Conservation (phyloP, 2,797 vertebrate genomes). For the Hirundo rustica region DNA sequence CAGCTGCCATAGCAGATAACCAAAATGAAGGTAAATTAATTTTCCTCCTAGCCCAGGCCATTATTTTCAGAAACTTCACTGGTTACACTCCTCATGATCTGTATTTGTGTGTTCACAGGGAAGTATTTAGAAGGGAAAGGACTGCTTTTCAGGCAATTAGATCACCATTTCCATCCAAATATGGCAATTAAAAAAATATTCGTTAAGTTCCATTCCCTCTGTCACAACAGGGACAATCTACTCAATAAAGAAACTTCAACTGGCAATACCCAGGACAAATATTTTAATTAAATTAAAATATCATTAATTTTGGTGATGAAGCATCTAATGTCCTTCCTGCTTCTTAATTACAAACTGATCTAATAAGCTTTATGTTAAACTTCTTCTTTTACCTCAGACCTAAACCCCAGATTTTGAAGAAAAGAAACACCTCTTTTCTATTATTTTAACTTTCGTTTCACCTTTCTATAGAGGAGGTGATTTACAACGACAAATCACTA, state of each 20-base stretch:
- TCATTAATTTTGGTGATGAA: neutral
- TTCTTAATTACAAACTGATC: neutral
- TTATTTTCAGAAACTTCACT: neutral
- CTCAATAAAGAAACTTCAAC: neutral
- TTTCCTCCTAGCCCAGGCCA: neutral
- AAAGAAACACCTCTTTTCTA: neutral
- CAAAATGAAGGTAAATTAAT: neutral
- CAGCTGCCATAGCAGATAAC: neutral
- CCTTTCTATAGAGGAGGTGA: neutral
- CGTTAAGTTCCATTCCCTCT: neutral
- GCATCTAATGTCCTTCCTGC: neutral
- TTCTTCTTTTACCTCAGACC: neutral
- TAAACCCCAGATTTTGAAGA: neutral
- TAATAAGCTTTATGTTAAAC: neutral
- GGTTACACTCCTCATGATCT: neutral
- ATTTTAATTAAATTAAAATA: neutral
- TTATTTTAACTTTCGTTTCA: slow-evolving; percentile 28
- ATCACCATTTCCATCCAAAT: neutral
- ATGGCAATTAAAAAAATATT: neutral
- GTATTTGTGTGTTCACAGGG: neutral
- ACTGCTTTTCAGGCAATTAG: neutral
- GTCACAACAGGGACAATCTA: neutral
- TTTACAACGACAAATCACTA: slow-evolving; percentile 25
- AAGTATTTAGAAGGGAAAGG: neutral
- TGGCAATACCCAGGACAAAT: neutral